A percentile compares a stretch with the other conserved stretches of the same genome.
Conservation (phyloP, 2,888 invertebrate species). For the Eueremaeus valkanovi region DNA sequence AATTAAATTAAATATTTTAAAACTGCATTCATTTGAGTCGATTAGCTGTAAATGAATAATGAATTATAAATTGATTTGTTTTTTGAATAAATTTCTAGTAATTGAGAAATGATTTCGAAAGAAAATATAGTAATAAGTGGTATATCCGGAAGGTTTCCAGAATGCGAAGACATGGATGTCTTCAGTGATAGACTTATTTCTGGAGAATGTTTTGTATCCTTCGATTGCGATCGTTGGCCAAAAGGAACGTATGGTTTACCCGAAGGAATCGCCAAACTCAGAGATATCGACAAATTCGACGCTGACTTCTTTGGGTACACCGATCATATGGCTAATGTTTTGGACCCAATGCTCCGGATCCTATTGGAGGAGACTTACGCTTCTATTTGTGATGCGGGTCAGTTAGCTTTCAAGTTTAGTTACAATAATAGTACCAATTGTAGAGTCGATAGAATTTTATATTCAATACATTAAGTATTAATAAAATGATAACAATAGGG, state of each 20-base stretch:
- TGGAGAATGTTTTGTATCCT: slow-evolving; percentile 16
- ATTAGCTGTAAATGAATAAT: too few species aligned
- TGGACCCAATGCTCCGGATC: slow-evolving; percentile 28
- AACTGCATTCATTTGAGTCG: too few species aligned
- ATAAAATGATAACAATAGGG: too few species aligned
- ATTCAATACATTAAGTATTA: too few species aligned
- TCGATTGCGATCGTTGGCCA: slow-evolving; percentile 32
- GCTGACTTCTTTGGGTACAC: slow-evolving; percentile 34
- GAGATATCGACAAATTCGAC: slow-evolving; percentile 33
- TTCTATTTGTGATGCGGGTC: slow-evolving; percentile 27
- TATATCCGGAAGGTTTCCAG: slow-evolving; percentile 36
- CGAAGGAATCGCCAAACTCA: slow-evolving; percentile 29
- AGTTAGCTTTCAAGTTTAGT: too few species aligned
- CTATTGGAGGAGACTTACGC: slow-evolving; percentile 27
- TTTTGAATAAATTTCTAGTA: too few species aligned
- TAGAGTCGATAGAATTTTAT: too few species aligned
- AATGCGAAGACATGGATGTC: slow-evolving; percentile 26
- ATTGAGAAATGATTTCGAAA: too few species aligned
- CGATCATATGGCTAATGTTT: slow-evolving; percentile 19
- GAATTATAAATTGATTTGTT: too few species aligned
- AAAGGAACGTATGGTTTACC: slow-evolving; percentile 26
- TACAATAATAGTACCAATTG: too few species aligned
- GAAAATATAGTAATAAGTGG: slow-evolving; percentile 34
- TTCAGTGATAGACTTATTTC: slow-evolving; percentile 15
- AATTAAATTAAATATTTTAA: too few species aligned